Evolutionary conservation across 2,797 vertebrate species (phyloP), one percentile per base, ranked within the genome.

Genomic region (Taeniopygia guttata): DNA sequence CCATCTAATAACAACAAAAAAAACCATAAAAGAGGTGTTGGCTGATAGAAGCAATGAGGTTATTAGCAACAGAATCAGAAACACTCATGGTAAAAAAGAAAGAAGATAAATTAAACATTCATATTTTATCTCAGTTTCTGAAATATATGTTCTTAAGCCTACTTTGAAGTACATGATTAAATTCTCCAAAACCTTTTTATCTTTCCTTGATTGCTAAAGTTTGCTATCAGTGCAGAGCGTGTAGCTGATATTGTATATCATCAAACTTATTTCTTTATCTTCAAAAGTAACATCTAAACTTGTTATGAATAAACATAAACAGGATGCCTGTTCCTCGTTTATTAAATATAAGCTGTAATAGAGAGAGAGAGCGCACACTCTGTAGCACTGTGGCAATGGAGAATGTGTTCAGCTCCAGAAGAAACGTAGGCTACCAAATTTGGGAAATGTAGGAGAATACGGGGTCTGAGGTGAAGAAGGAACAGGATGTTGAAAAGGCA

Each of bases 301-400:
- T 96, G 92, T 95, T 96, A 96, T 97, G 96, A 97, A 97, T 97
- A 97, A 97, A 97, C 95, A 96, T 96, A 97, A 97, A 97, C 94
- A 96, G 87, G 73, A 81, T 94, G 78, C 87, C 95, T 97, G 95
- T 96, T 97, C 78, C 94, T 96, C 84, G 89, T 96, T 94, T 94
- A 96, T 97, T 97, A 97, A 97, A 97, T 96, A 96, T 96, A 96
- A 97, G 94, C 84, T 95, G 82, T 97, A 96, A 96, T 87, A 67
- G 91, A 87, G 62, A 93, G 64, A 92, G 69, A 88, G 63, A 22
- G 68, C 0, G 0, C 46, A 29, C 45, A 43, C 51, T 60, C 87
- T 32, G 58, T 21, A 56, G 87, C 52, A 36, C 2, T 30, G 69
- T 30, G 76, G 63, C 29, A 49, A 56, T 20, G 29, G 51, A 84